Conservation (phyloP, 2,888 invertebrate species). For the Oscheius sp. region DNA sequence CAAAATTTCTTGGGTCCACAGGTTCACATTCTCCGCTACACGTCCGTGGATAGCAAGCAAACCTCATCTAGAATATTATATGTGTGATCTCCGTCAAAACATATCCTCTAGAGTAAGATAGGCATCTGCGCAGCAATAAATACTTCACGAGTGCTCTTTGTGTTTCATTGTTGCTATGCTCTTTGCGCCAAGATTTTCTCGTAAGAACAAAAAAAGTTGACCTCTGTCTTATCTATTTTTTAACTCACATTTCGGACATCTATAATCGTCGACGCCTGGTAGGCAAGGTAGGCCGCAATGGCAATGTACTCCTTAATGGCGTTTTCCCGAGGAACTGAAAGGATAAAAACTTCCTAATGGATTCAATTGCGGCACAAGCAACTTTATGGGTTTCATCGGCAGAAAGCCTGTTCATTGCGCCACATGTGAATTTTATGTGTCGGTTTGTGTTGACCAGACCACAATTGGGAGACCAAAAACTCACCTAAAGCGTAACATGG, state of each 20-base stretch:
- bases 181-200: no score
- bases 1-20: constrained; percentile 64
- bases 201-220: no score
- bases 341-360: background rate
- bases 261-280: constrained; percentile 15
- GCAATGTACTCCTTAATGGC: constrained; percentile 28
- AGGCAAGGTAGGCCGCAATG: constrained; percentile 8
- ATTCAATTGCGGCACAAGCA: no score
- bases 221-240: no score
- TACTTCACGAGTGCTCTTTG: no score
- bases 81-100: background rate
- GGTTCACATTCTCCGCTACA: constrained; percentile 70
- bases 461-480: constrained; percentile 1
- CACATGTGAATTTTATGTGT: background rate
- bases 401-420: constrained; percentile 21
- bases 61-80: constrained; percentile 15
- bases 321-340: constrained; percentile 16
- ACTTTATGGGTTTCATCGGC: constrained; percentile 1
- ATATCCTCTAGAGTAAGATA: background rate
- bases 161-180: no score
- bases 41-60: constrained; percentile 60
- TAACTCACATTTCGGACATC: constrained; percentile 24
- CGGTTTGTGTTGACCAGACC: background rate
- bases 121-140: no score
- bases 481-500: constrained; percentile 18